Percentiles rank a stretch among this genome's conserved stretches.
phyloP scores from a whole-genome alignment of 2,888 invertebrate species.

The Rhingia campestris region DNA sequence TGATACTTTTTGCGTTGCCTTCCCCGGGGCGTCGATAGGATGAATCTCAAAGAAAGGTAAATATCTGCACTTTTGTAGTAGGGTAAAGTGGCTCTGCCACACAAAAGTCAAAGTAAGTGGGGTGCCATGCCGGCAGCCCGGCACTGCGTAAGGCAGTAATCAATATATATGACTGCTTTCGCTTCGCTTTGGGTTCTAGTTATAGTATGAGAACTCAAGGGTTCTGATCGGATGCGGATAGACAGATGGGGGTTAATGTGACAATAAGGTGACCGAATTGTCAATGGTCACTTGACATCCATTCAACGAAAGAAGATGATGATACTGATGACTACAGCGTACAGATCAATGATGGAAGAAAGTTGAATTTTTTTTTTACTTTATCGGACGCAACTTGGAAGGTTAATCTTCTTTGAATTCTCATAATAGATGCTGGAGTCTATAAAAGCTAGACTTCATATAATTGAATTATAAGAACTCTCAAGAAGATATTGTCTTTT shows the following conservation, averaged over 20 bases:
- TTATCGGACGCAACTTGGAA: neutral
- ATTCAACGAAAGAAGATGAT: conserved; percentile 14
- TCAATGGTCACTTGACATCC: conserved; percentile 52
- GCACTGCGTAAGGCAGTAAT: conserved; percentile 24
- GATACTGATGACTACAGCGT: conserved; percentile 7
- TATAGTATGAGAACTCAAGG: neutral
- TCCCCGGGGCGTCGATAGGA: conserved; percentile 28
- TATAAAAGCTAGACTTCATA: neutral
- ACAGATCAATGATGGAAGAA: conserved; percentile 9
- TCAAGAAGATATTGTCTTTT: too few species aligned
- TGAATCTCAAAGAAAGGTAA: conserved; percentile 40
- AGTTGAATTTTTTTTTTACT: neutral
- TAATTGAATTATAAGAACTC: neutral
- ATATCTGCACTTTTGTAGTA: conserved; percentile 46
- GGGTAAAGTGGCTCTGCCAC: neutral
- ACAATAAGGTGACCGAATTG: conserved; percentile 52
- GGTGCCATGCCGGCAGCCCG: neutral
- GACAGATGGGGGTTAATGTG: conserved; percentile 39
- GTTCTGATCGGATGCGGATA: neutral
- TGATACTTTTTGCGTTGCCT: conserved; percentile 38
- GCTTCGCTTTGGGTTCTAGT: conserved; percentile 1
- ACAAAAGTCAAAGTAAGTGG: conserved; percentile 20
- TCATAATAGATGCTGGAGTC: neutral
- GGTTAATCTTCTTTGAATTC: conserved; percentile 1
- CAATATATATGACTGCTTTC: conserved; percentile 36